Evolutionary conservation across 2,888 invertebrate species (phyloP).

Genomic region (Pogonocherus hispidulus): DNA sequence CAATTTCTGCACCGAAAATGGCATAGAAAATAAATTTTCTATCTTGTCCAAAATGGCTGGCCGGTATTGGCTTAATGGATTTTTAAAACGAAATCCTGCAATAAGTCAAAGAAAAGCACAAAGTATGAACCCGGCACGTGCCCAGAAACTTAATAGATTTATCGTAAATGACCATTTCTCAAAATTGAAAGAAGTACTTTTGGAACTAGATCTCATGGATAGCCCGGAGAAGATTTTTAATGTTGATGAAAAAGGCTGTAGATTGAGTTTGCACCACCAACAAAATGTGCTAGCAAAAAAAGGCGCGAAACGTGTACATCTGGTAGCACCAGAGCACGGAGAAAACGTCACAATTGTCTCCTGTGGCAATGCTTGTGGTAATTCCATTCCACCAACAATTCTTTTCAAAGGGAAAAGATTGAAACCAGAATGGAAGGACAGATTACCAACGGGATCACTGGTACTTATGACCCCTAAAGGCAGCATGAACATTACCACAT

Average conservation of each 20-base stretch:
- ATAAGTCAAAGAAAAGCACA: conserved; percentile 51
- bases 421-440: conserved; percentile 47
- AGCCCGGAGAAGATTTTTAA: conserved; percentile 47
- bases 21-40: conserved; percentile 20
- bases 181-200: conserved; percentile 6
- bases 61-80: conserved; percentile 32
- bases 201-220: conserved; percentile 8
- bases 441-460: conserved; percentile 46
- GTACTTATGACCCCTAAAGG: conserved; percentile 51
- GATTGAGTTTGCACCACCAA: conserved; percentile 53
- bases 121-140: conserved; percentile 51
- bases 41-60: conserved; percentile 26
- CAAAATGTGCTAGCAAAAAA: conserved; percentile 52
- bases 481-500: conserved; percentile 49
- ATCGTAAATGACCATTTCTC: conserved; percentile 55
- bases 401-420: conserved; percentile 51
- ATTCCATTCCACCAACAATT: conserved; percentile 52
- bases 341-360: conserved; percentile 55
- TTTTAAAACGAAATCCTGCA: conserved; percentile 42
- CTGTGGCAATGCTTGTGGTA: conserved; percentile 54
- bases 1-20: conserved; percentile 19
- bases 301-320: conserved; percentile 39
- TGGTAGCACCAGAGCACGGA: conserved; percentile 19
- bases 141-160: conserved; percentile 51
- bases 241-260: conserved; percentile 57